phyloP scores from a whole-genome alignment of 2,113 vertebrate genomes.

The Chionodraco myersi region DNA sequence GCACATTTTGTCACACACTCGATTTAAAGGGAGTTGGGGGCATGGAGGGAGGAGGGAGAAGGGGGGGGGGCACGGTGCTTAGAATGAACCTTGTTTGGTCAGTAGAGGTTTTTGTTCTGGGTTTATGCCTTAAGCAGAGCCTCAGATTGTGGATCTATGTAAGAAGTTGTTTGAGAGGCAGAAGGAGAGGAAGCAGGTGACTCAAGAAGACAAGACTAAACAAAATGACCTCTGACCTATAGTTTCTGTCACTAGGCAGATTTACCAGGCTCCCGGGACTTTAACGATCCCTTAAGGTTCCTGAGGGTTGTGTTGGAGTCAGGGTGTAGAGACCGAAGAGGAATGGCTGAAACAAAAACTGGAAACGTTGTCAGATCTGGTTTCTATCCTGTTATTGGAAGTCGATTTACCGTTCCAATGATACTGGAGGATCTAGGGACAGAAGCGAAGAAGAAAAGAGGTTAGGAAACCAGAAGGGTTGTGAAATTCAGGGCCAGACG shows the following conservation, averaged over 20 bases:
- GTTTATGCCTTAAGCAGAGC: background rate
- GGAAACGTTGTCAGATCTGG: constrained; percentile 37
- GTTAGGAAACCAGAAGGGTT: constrained; percentile 1
- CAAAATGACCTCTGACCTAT: constrained; percentile 52
- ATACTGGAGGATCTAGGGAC: constrained; percentile 2
- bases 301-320: constrained; percentile 6
- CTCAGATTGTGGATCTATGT: constrained; percentile 20
- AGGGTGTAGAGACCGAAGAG: constrained; percentile 14
- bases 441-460: background rate
- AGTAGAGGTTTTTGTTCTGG: background rate
- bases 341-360: constrained; percentile 23
- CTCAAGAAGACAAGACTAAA: constrained; percentile 47
- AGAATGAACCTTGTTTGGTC: constrained; percentile 7
- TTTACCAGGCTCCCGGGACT: constrained; percentile 41
- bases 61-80: background rate
- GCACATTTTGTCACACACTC: constrained; percentile 61
- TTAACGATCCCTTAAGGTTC: constrained; percentile 38
- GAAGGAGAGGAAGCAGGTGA: constrained; percentile 40
- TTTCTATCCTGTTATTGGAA: constrained; percentile 38
- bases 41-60: background rate
- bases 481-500: constrained; percentile 10
- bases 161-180: background rate
- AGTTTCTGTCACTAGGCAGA: constrained; percentile 41
- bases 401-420: constrained; percentile 35
- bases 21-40: constrained; percentile 40